phyloP scores from a whole-genome alignment of 2,797 vertebrate species.

The Siniperca scherzeri region DNA sequence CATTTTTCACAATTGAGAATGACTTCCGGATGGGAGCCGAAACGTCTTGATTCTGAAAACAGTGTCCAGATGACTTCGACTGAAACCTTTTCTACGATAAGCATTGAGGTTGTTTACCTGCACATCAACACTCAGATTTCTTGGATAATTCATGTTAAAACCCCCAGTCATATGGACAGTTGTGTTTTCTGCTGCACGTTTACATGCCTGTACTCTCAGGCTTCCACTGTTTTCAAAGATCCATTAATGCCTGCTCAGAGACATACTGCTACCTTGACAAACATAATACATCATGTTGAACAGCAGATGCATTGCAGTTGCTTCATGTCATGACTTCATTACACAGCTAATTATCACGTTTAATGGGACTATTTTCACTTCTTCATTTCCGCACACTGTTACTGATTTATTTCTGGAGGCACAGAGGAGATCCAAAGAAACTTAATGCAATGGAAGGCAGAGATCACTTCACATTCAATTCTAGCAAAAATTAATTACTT shows the following conservation, averaged over 20 bases:
- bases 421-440: background rate
- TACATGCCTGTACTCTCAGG: background rate
- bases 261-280: constrained; percentile 11
- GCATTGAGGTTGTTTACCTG: background rate
- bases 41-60: too few species aligned
- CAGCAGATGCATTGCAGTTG: constrained; percentile 26
- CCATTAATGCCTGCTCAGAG: constrained; percentile 12
- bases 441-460: background rate
- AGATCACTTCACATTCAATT: constrained; percentile 2
- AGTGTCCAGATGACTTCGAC: too few species aligned
- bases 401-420: constrained; percentile 21
- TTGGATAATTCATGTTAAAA: background rate
- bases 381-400: constrained; percentile 28
- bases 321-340: constrained; percentile 26
- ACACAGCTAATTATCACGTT: constrained; percentile 38
- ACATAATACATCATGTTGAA: constrained; percentile 17
- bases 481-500: background rate
- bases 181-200: background rate
- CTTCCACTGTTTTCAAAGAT: background rate
- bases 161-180: background rate
- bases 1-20: too few species aligned
- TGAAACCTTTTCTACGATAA: too few species aligned
- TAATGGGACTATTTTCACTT: constrained; percentile 36
- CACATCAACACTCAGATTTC: background rate
- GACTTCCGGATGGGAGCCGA: too few species aligned